Conservation (phyloP, 2,113 vertebrate species). For the Lipotes vexillifer region DNA sequence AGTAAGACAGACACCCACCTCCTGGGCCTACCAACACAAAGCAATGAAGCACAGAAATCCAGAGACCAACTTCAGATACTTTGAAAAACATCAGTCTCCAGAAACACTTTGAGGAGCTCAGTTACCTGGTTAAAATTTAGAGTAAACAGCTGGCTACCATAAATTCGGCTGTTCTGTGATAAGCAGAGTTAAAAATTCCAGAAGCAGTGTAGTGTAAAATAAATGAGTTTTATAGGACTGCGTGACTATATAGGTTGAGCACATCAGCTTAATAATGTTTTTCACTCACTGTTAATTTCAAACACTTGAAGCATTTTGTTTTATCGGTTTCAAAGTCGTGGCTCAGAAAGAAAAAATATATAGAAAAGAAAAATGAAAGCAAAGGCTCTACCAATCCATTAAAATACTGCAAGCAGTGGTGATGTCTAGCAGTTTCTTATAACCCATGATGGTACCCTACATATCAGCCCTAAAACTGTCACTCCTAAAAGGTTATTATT, state of each 20-base stretch:
- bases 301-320: slow-evolving; percentile 73
- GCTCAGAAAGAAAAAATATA: slow-evolving; percentile 65
- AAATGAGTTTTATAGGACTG: not conserved
- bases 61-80: not conserved
- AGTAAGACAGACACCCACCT: not conserved
- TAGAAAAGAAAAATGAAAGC: slow-evolving; percentile 73
- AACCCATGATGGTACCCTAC: slow-evolving; percentile 65
- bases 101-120: not conserved
- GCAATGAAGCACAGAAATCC: not conserved
- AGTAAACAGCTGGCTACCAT: not conserved
- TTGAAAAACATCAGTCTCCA: not conserved
- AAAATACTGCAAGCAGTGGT: slow-evolving; percentile 47
- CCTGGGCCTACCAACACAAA: not conserved
- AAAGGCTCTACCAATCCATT: slow-evolving; percentile 57
- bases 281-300: slow-evolving; percentile 78
- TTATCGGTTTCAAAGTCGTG: slow-evolving; percentile 54
- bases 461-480: slow-evolving; percentile 62
- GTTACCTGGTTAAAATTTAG: slow-evolving; percentile 24
- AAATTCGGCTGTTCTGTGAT: not conserved
- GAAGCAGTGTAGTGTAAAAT: not conserved
- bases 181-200: slow-evolving; percentile 29
- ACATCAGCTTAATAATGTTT: slow-evolving; percentile 58
- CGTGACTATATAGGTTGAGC: slow-evolving; percentile 36
- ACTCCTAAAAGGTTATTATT: slow-evolving; percentile 61
- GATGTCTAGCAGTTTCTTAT: slow-evolving; percentile 62